phyloP scores from a whole-genome alignment of 2,888 invertebrate species.

The Polydrusus cervinus region DNA sequence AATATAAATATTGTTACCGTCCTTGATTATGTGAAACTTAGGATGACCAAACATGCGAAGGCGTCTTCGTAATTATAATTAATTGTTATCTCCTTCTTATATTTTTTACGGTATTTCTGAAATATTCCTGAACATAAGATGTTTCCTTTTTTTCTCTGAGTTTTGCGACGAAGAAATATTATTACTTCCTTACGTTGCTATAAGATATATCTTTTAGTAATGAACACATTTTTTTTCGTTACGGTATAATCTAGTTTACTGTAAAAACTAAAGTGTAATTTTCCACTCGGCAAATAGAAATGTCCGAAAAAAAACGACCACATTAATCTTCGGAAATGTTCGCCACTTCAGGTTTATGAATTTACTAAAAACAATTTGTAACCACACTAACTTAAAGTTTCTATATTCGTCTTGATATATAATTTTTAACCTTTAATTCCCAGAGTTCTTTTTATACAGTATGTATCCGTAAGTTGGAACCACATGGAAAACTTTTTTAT shows the following conservation, averaged over 20 bases:
- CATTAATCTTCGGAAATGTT: conserved; percentile 24
- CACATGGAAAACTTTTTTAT: no score
- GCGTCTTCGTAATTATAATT: no score
- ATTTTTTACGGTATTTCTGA: not conserved
- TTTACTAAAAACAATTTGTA: conserved; percentile 20
- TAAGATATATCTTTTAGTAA: conserved; percentile 6
- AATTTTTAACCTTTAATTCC: conserved; percentile 1
- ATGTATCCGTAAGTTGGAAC: no score
- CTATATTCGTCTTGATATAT: not conserved
- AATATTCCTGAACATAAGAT: not conserved
- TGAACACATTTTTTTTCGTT: conserved; percentile 8
- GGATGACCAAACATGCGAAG: no score
- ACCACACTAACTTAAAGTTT: not conserved
- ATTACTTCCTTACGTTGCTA: not conserved
- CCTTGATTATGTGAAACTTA: no score
- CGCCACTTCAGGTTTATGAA: conserved; percentile 12
- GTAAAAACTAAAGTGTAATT: conserved; percentile 16
- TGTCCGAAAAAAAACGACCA: conserved; percentile 5
- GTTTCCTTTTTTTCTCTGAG: not conserved
- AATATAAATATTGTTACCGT: no score
- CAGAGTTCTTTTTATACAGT: no score
- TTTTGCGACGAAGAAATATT: not conserved
- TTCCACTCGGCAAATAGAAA: conserved; percentile 10
- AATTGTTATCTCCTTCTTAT: no score
- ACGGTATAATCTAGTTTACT: conserved; percentile 1